These are phyloP conservation scores for Phalacrocorax brasilianus DNA, from an alignment of 2,113 vertebrate genomes.

Conservation along the genomic window DNA sequence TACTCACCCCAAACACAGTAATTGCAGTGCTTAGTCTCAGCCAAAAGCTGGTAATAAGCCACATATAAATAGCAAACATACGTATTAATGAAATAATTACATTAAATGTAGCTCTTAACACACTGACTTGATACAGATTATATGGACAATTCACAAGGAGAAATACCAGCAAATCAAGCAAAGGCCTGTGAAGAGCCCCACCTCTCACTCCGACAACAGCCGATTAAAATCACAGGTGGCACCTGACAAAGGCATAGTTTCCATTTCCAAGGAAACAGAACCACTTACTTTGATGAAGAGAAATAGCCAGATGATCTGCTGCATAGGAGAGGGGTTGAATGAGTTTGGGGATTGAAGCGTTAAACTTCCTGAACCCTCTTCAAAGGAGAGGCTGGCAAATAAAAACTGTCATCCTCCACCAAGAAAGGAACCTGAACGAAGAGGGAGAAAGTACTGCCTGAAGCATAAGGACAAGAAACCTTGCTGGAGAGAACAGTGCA, in stretches of 20 bases:
- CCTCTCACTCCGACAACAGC: not conserved
- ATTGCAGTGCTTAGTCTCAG: not conserved
- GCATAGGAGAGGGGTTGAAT: not conserved
- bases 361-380: not conserved
- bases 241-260: not conserved
- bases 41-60: not conserved
- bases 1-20: not conserved
- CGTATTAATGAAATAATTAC: not conserved
- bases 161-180: not conserved
- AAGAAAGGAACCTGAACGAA: not conserved
- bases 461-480: not conserved
- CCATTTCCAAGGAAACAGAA: not conserved
- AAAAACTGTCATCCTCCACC: not conserved
- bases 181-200: not conserved
- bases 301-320: not conserved
- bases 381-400: not conserved
- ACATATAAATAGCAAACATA: not conserved
- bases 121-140: not conserved
- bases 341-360: not conserved
- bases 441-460: not conserved
- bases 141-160: not conserved
- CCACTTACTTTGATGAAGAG: not conserved
- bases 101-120: not conserved
- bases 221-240: not conserved
- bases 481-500: not conserved